A percentile compares a stretch with the other conserved stretches of the same genome.
Evolutionary conservation across 1,140 invertebrate genomes (phyloP).

Genomic region (Leptopilina boulardi): DNA sequence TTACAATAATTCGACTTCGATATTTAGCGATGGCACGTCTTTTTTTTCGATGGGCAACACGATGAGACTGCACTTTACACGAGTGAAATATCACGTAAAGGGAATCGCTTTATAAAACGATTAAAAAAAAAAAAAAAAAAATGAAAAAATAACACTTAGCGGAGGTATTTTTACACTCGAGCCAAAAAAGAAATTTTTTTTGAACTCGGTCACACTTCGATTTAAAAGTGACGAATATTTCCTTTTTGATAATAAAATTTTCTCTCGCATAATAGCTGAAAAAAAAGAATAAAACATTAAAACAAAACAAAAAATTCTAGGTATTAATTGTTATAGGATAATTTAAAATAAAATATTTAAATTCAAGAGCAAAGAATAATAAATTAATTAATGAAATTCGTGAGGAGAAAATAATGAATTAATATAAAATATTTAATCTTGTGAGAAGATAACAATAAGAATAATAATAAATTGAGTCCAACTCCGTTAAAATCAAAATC

Average conservation of each 20-base stretch:
- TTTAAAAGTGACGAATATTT: not conserved
- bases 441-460: not conserved
- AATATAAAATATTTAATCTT: not conserved
- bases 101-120: constrained; percentile 10
- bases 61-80: constrained; percentile 25
- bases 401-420: not conserved
- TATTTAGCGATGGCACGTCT: constrained; percentile 1
- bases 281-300: not conserved
- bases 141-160: not conserved
- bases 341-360: not conserved
- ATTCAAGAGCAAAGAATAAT: not conserved
- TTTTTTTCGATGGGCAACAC: constrained; percentile 18
- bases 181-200: not conserved
- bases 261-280: not conserved
- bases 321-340: constrained; percentile 5
- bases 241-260: constrained; percentile 1
- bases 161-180: constrained; percentile 28
- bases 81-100: constrained; percentile 27
- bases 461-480: not conserved
- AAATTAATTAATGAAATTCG: not conserved
- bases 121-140: not conserved
- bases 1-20: not conserved
- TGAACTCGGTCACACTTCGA: constrained; percentile 2
- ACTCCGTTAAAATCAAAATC: not conserved
- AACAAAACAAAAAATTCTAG: not conserved